These are phyloP conservation scores for Paratilapia polleni DNA, from an alignment of 2,113 vertebrate species.

Conservation along the genomic window DNA sequence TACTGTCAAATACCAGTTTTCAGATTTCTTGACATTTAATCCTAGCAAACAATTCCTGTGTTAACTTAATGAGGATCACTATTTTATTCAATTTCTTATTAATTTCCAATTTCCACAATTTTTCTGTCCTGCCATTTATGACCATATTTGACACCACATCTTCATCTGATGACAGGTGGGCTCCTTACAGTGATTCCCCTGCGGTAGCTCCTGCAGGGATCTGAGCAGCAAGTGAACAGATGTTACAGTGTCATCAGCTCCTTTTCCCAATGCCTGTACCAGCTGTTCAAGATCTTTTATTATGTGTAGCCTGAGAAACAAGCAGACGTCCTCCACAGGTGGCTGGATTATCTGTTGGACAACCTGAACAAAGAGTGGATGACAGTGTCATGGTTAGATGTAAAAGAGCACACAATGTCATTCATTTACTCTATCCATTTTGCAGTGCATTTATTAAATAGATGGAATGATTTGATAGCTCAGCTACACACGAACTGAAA, in stretches of 20 bases:
- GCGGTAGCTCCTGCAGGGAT: conserved; percentile 65
- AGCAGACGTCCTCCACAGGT: conserved; percentile 22
- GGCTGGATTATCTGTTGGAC: conserved; percentile 80
- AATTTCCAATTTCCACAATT: background rate
- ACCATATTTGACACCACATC: background rate
- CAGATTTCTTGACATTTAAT: background rate
- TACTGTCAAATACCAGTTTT: background rate
- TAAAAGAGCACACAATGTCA: background rate
- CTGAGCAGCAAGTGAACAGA: conserved; percentile 79
- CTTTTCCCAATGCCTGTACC: conserved; percentile 79
- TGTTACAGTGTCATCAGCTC: conserved; percentile 80
- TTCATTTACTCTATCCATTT: background rate
- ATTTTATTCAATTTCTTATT: background rate
- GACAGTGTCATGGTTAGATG: rapidly evolving
- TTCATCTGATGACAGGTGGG: rapidly evolving
- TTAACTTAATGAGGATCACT: background rate
- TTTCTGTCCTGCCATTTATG: background rate
- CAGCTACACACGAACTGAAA: background rate
- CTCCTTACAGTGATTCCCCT: conserved; percentile 3
- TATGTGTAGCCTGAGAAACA: conserved; percentile 83
- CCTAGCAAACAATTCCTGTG: rapidly evolving
- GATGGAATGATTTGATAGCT: rapidly evolving
- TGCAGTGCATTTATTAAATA: background rate
- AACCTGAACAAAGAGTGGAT: background rate
- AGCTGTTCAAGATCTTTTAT: conserved; percentile 83